Conservation (phyloP, 2,797 vertebrate genomes). For the Galagoides demidoff region DNA sequence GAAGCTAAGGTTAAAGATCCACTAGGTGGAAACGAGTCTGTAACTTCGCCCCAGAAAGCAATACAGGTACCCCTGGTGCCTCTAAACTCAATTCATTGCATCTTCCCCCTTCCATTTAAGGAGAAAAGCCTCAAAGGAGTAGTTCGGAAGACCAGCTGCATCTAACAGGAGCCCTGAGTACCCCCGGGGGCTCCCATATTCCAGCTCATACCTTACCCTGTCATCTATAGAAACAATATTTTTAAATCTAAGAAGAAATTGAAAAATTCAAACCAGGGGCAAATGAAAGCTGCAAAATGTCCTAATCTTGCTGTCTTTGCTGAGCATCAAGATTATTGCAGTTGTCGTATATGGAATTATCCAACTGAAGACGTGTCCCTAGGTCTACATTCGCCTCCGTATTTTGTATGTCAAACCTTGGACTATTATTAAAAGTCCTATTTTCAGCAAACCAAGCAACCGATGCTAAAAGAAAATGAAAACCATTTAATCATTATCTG, state of each 20-base stretch:
- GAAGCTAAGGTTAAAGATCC: background rate
- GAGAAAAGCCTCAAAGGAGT: background rate
- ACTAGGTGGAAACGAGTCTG: background rate
- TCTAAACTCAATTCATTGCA: background rate
- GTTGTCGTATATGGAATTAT: background rate
- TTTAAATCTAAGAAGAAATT: slow-evolving; percentile 61
- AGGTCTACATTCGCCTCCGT: slow-evolving; percentile 15
- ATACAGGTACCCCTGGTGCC: background rate
- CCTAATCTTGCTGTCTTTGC: slow-evolving; percentile 12
- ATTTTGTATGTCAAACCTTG: slow-evolving; percentile 22
- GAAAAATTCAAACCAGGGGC: slow-evolving; percentile 28
- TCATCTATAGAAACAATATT: background rate
- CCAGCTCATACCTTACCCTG: background rate
- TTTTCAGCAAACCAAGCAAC: slow-evolving; percentile 65
- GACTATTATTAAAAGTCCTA: slow-evolving; percentile 56
- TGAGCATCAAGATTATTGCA: slow-evolving; percentile 18
- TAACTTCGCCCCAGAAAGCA: background rate
- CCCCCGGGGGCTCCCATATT: background rate
- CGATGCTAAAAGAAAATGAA: slow-evolving; percentile 64
- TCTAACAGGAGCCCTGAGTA: background rate
- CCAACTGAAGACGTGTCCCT: slow-evolving; percentile 36
- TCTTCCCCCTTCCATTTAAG: background rate
- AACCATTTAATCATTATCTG: slow-evolving; percentile 63
- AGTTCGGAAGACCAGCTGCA: background rate
- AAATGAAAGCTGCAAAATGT: background rate